A percentile compares a stretch with the other conserved stretches of the same genome.
Conservation (phyloP, 2,888 invertebrate genomes). For the Melikaiella ostensackeni region DNA sequence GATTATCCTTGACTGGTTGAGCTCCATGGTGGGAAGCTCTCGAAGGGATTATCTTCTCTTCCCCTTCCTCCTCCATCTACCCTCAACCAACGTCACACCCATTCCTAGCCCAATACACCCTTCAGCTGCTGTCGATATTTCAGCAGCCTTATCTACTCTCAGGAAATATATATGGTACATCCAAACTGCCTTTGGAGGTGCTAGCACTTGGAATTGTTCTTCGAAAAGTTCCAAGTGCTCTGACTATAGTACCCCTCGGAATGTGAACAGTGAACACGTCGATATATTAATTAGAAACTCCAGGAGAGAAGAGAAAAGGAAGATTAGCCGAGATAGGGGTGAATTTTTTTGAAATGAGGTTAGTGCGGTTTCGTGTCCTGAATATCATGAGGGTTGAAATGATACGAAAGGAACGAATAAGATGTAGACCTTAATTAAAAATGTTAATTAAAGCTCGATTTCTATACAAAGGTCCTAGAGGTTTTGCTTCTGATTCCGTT, state of each 20-base stretch:
- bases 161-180: conserved; percentile 54
- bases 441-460: not conserved
- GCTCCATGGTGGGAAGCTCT: conserved; percentile 67
- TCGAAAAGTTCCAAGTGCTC: conserved; percentile 3
- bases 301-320: conserved; percentile 25
- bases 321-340: conserved; percentile 29
- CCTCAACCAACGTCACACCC: conserved; percentile 40
- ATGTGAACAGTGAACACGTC: not conserved
- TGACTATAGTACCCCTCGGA: not conserved
- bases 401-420: conserved; percentile 11
- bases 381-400: conserved; percentile 3
- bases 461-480: not conserved
- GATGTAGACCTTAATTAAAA: not conserved
- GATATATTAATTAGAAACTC: conserved; percentile 45
- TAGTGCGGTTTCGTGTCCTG: conserved; percentile 24
- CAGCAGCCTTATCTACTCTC: conserved; percentile 72
- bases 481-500: not conserved
- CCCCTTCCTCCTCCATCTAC: conserved; percentile 37
- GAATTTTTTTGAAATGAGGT: not conserved
- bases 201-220: not conserved
- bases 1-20: conserved; percentile 73
- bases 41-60: conserved; percentile 69
- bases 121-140: conserved; percentile 72
- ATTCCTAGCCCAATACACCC: conserved; percentile 60
- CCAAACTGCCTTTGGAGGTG: conserved; percentile 15